Evolutionary conservation across 2,888 invertebrate genomes (phyloP).

Genomic region (Melinopterus prodromus): DNA sequence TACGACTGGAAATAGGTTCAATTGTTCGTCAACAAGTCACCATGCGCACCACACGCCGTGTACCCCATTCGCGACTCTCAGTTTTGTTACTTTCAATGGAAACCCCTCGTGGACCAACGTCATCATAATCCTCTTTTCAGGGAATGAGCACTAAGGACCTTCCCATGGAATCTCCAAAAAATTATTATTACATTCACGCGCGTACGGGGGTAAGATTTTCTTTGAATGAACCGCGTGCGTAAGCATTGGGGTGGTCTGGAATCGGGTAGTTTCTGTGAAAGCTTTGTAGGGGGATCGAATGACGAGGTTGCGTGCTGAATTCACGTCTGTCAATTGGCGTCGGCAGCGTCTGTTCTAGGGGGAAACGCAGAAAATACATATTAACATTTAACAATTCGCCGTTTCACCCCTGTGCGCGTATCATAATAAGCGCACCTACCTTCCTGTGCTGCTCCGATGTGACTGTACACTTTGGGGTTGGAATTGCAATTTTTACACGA

Average conservation of each 20-base stretch:
- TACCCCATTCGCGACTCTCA: not conserved
- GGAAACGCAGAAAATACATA: constrained; percentile 20
- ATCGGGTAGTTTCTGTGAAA: not conserved
- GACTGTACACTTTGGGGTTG: not conserved
- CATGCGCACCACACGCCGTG: not conserved
- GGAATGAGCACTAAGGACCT: not conserved
- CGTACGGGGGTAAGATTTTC: not conserved
- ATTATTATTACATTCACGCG: not conserved
- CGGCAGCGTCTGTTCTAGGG: constrained; percentile 38
- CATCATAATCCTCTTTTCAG: not conserved
- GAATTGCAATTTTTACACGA: not conserved
- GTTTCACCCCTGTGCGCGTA: not conserved
- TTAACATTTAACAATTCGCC: constrained; percentile 18
- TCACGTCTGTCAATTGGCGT: constrained; percentile 42
- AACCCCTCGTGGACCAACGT: not conserved
- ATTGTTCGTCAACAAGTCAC: not conserved
- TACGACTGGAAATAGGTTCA: not conserved
- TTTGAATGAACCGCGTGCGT: constrained; percentile 4
- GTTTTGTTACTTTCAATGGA: not conserved
- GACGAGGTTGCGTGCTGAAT: constrained; percentile 44
- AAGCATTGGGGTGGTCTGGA: not conserved
- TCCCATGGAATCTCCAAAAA: not conserved
- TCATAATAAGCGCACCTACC: not conserved
- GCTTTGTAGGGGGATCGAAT: constrained; percentile 35
- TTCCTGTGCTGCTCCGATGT: not conserved